Conservation (phyloP, 2,888 invertebrate genomes). For the Formica aserva region DNA sequence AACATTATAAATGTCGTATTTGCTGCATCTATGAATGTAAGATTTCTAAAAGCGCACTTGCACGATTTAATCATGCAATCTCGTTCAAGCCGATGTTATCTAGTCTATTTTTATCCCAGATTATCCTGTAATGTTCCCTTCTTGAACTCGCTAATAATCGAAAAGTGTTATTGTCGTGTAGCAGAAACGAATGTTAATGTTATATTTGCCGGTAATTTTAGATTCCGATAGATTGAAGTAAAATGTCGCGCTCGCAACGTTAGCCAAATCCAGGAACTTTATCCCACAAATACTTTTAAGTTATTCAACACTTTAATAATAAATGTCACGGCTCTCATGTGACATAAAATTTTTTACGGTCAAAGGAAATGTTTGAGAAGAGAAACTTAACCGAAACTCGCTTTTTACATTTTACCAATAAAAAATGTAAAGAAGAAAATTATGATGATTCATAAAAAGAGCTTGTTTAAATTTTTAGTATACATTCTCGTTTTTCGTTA, state of each 20-base stretch:
- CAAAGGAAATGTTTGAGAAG: conserved; percentile 15
- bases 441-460: background rate
- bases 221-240: conserved; percentile 7
- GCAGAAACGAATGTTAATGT: conserved; percentile 1
- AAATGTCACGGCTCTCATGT: conserved; percentile 13
- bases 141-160: background rate
- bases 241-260: background rate
- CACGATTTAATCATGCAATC: background rate
- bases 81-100: background rate
- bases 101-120: background rate
- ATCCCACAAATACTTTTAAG: conserved; percentile 11
- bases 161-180: background rate
- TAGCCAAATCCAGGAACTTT: conserved; percentile 1
- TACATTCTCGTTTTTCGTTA: background rate
- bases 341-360: conserved; percentile 28
- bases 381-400: background rate
- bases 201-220: conserved; percentile 22
- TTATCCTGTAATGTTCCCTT: background rate
- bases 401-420: background rate
- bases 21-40: background rate
- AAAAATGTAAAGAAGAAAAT: conserved; percentile 20
- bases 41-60: background rate
- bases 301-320: conserved; percentile 47
- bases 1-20: background rate
- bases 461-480: background rate